Conservation (phyloP, 1,140 invertebrate species). For the Bombus superbus region DNA sequence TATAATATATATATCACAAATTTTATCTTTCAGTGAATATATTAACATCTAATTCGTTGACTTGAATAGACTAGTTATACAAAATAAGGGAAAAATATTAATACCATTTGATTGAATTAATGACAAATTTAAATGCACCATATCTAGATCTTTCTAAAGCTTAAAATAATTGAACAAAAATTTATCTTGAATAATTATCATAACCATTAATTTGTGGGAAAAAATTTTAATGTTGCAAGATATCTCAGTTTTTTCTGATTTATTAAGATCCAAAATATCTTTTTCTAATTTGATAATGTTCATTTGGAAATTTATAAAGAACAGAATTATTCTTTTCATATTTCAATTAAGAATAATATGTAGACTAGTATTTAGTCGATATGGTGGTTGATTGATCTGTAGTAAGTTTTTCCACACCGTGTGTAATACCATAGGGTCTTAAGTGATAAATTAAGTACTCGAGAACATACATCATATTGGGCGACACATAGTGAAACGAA, state of each 20-base stretch:
- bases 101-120: background rate
- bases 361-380: conserved; percentile 77
- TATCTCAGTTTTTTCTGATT: background rate
- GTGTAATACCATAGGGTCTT: conserved; percentile 92
- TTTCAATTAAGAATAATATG: conserved; percentile 45
- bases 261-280: background rate
- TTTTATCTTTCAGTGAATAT: conserved; percentile 50
- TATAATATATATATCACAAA: conserved; percentile 55
- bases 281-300: background rate
- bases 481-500: conserved; percentile 97
- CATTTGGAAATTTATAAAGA: background rate
- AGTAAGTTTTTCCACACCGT: conserved; percentile 75
- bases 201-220: background rate
- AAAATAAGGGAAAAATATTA: background rate
- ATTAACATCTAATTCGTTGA: conserved; percentile 62
- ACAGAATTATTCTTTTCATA: background rate
- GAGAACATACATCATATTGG: conserved; percentile 97
- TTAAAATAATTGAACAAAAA: background rate
- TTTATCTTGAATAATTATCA: background rate
- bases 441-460: conserved; percentile 98
- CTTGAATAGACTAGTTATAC: conserved; percentile 68
- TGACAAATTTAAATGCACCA: background rate
- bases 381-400: conserved; percentile 59
- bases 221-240: background rate
- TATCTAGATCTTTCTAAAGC: background rate